These are phyloP conservation scores for Halesus radiatus DNA, from an alignment of 1,140 invertebrate genomes.

Conservation along the genomic window DNA sequence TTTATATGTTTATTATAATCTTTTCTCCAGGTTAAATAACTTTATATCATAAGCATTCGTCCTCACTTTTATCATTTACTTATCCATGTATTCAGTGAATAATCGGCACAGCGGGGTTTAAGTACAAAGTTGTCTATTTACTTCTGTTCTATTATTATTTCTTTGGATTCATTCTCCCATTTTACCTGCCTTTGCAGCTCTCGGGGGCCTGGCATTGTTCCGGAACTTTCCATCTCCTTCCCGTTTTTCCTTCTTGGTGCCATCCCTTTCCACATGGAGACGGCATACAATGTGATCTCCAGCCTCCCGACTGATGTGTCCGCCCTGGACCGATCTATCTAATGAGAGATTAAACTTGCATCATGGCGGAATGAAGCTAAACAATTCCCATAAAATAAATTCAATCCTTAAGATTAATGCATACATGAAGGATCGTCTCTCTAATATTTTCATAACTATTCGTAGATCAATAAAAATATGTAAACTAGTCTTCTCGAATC, in stretches of 20 bases:
- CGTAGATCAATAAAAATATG: too few species aligned
- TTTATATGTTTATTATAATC: too few species aligned
- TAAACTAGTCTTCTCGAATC: too few species aligned
- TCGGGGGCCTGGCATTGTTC: neutral
- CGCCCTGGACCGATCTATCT: neutral
- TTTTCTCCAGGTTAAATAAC: too few species aligned
- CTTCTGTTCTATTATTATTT: neutral
- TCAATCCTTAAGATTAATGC: too few species aligned
- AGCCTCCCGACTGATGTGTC: neutral
- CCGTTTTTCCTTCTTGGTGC: neutral
- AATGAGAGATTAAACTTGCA: neutral
- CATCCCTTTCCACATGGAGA: neutral
- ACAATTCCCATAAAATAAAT: too few species aligned
- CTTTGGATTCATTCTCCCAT: constrained; percentile 30
- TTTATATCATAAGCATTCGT: too few species aligned
- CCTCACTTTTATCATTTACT: too few species aligned
- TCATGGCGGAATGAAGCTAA: neutral
- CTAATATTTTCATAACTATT: too few species aligned
- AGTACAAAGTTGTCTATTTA: neutral
- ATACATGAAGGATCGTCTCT: too few species aligned
- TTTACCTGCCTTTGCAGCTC: constrained; percentile 32
- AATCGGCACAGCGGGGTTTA: constrained; percentile 18
- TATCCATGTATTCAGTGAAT: constrained; percentile 2
- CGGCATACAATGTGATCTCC: neutral
- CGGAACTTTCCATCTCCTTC: constrained; percentile 7